These are phyloP conservation scores for Martes flavigula DNA, from an alignment of 2,797 vertebrate species.

Conservation along the genomic window DNA sequence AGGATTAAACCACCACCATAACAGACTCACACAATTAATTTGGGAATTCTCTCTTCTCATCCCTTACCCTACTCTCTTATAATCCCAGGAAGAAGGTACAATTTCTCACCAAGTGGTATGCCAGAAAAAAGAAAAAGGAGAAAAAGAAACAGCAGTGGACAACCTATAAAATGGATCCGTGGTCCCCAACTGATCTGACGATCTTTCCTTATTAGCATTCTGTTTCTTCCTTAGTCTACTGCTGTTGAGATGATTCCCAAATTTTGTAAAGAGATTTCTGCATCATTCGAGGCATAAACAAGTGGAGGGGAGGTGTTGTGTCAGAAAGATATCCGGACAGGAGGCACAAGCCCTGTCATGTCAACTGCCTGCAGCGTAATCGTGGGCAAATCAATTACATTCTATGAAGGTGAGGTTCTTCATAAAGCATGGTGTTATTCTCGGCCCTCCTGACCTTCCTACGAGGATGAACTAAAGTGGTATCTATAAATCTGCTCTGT, in stretches of 20 bases:
- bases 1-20: background rate
- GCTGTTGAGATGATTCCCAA: background rate
- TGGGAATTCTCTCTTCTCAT: background rate
- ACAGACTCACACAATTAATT: background rate
- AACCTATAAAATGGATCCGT: background rate
- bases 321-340: background rate
- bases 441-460: background rate
- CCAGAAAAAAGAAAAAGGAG: background rate
- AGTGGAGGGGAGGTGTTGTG: background rate
- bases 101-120: background rate
- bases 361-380: background rate
- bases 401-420: background rate
- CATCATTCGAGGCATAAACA: background rate
- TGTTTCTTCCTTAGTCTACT: background rate
- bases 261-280: background rate
- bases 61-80: background rate
- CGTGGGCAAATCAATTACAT: background rate
- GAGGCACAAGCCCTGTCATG: background rate
- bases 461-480: background rate
- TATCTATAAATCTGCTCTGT: background rate
- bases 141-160: background rate
- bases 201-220: background rate
- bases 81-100: background rate
- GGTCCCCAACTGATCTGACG: background rate
- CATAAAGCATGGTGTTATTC: background rate